Evolutionary conservation across 2,113 vertebrate species (phyloP).

Genomic region (Aleadryas rufinucha): DNA sequence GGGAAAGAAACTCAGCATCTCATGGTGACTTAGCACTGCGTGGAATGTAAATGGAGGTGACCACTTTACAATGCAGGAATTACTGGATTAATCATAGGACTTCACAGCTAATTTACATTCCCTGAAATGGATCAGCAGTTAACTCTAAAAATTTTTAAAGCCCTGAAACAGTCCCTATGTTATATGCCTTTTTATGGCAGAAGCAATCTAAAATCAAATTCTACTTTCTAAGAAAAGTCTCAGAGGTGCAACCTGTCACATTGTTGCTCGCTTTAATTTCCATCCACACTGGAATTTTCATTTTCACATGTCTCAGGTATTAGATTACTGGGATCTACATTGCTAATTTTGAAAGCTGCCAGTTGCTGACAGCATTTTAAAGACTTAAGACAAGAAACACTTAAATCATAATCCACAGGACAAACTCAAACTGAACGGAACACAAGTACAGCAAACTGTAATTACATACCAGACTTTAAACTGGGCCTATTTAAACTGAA

Average conservation of each 20-base stretch:
- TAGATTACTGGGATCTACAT: not conserved
- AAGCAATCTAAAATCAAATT: not conserved
- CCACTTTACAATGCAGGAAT: not conserved
- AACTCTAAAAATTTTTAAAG: not conserved
- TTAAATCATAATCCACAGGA: not conserved
- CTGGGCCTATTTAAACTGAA: not conserved
- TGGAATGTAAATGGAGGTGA: not conserved
- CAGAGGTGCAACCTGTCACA: not conserved
- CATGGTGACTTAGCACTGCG: not conserved
- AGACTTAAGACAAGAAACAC: not conserved
- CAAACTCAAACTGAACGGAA: not conserved
- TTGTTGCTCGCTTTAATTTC: not conserved
- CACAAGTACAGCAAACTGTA: not conserved
- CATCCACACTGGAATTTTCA: not conserved
- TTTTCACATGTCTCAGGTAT: not conserved
- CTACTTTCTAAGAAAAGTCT: not conserved
- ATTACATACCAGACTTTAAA: not conserved
- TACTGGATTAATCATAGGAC: not conserved
- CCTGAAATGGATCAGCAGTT: not conserved
- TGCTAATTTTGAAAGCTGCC: slow-evolving; percentile 15
- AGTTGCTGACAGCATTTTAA: not conserved
- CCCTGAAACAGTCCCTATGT: not conserved
- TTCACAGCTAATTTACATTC: not conserved
- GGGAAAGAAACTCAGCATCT: not conserved
- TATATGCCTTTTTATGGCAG: not conserved